These are phyloP conservation scores for Potamarius usumacintae DNA, from an alignment of 2,113 vertebrate genomes.

Conservation along the genomic window DNA sequence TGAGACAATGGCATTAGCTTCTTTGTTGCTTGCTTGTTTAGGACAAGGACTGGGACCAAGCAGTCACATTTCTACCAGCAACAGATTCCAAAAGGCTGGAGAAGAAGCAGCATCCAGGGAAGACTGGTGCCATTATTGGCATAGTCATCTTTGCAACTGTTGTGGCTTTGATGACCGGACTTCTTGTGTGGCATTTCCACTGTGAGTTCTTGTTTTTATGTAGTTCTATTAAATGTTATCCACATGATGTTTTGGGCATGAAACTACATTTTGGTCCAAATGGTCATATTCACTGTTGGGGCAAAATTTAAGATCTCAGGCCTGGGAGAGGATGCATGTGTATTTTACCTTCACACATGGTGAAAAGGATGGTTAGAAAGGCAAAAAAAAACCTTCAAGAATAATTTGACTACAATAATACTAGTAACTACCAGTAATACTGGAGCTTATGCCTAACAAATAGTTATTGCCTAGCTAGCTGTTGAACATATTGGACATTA, in stretches of 20 bases:
- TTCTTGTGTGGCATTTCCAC: conserved; percentile 79
- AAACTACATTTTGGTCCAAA: not conserved
- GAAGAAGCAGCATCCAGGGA: conserved; percentile 69
- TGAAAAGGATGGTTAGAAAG: not conserved
- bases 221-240: not conserved
- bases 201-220: conserved; percentile 64
- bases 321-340: not conserved
- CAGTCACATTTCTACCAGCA: conserved; percentile 71
- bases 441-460: no score
- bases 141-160: conserved; percentile 64
- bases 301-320: not conserved
- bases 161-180: conserved; percentile 68
- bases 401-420: no score
- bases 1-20: not conserved
- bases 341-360: not conserved
- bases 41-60: conserved; percentile 68
- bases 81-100: conserved; percentile 69
- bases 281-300: not conserved
- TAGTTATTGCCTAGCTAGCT: no score
- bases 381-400: not conserved
- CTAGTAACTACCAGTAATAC: no score
- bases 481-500: no score
- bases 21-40: conserved; percentile 44
- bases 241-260: not conserved
- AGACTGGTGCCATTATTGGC: conserved; percentile 62